Evolutionary conservation across 2,113 vertebrate genomes (phyloP).

Genomic region (Callaeas wilsoni): DNA sequence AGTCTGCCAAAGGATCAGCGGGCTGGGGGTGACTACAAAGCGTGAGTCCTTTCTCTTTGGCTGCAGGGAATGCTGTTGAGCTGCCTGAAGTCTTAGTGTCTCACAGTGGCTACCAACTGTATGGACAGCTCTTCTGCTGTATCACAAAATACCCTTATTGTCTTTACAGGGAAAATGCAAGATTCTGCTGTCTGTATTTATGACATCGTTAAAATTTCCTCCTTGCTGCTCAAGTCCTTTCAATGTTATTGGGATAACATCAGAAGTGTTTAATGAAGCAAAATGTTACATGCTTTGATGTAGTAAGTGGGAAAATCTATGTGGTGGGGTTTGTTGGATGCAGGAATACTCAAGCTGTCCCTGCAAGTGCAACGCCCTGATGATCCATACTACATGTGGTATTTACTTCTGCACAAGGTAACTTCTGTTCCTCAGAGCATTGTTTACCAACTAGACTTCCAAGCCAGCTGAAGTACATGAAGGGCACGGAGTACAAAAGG

Average conservation of each 20-base stretch:
- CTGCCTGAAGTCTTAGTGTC: not conserved
- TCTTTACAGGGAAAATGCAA: not conserved
- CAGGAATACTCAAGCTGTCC: not conserved
- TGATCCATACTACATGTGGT: not conserved
- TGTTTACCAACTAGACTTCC: not conserved
- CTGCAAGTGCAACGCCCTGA: not conserved
- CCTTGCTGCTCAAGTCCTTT: not conserved
- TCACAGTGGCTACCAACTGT: not conserved
- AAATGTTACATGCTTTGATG: not conserved
- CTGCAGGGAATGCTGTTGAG: not conserved
- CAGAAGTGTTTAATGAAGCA: not conserved
- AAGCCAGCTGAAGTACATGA: not conserved
- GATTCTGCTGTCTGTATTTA: not conserved
- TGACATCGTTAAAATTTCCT: not conserved
- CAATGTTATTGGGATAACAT: not conserved
- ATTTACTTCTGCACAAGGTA: not conserved
- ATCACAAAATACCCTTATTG: not conserved
- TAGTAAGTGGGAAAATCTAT: not conserved
- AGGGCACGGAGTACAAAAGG: not conserved
- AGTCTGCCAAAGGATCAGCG: not conserved
- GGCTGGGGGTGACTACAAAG: not conserved
- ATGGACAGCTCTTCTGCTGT: not conserved
- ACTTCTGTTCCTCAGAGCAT: not conserved
- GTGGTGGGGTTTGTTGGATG: not conserved
- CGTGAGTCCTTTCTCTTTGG: not conserved